Evolutionary conservation across 2,797 vertebrate genomes (phyloP).

Genomic region (Myripristis murdjan): DNA sequence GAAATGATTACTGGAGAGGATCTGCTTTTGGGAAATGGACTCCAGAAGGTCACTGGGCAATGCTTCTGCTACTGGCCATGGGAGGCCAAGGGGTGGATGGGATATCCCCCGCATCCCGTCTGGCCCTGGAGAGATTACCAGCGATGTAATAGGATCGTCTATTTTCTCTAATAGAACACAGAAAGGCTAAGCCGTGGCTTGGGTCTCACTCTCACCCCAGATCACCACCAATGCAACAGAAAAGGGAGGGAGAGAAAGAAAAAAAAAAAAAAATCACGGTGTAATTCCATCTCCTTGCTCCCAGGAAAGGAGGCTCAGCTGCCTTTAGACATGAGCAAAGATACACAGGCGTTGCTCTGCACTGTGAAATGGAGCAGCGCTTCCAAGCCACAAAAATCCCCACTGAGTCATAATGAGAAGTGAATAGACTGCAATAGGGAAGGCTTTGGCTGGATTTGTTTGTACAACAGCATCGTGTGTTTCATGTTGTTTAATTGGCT

Average conservation of each 20-base stretch:
- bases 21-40: conserved; percentile 54
- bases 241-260: too few species aligned
- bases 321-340: conserved; percentile 51
- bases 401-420: conserved; percentile 64
- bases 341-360: conserved; percentile 33
- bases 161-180: conserved; percentile 80
- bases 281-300: conserved; percentile 40
- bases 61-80: conserved; percentile 30
- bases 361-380: conserved; percentile 37
- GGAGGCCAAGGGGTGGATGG: conserved; percentile 46
- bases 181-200: conserved; percentile 71
- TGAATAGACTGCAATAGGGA: conserved; percentile 47
- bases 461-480: conserved; percentile 36
- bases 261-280: conserved; percentile 25
- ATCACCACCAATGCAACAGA: conserved; percentile 63
- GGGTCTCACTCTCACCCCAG: conserved; percentile 49
- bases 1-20: conserved; percentile 49
- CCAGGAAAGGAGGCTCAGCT: conserved; percentile 53
- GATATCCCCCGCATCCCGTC: conserved; percentile 48
- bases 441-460: conserved; percentile 57
- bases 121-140: conserved; percentile 75
- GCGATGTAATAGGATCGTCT: conserved; percentile 75
- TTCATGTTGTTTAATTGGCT: conserved; percentile 69
- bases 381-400: conserved; percentile 55
- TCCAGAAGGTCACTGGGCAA: conserved; percentile 71